Base-by-base conservation (phyloP, 2,888 invertebrate genomes). In the Drosophila mimetica region DNA sequence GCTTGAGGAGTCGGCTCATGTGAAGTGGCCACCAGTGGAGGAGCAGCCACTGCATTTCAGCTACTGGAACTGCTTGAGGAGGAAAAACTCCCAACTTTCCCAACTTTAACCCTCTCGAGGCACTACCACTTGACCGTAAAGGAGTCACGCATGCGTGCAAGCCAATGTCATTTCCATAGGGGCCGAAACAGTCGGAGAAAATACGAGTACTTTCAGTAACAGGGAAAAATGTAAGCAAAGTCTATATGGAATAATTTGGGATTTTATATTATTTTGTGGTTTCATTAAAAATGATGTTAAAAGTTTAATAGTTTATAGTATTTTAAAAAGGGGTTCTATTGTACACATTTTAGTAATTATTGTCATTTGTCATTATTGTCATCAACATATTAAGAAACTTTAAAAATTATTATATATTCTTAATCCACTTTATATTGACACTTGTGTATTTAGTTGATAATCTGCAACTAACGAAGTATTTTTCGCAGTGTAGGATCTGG, bases 61-160 rank as follows among this genome's bases (percentile, higher is more conserved):
- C 57, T 55, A 42, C 63, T 65, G 65, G n/a, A 41, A 51, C 2
- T 22, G 39, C 30, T 41, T 13, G 22, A 47, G 65, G 14, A 16
- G n/a, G 63, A 16, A 25, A 18, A n/a, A 44, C 25, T 25, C 32
- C 41, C 48, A 9, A 13, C 9, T 16, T 36, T 46, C 25, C 37
- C 46, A 39, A n/a, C n/a, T 44, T 47, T 36, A 50, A 34, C 34
- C 32, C 34, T 30, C 60, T 30, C 18, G 44, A 55, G 55, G 47
- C 53, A 48, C n/a, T 66, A 60, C 67, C 77, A 83, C 79, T 79
- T 86, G 86, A 83, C 86, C 79, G 80, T 74, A 79, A 69, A 74
- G 58, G 41, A 65, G 71, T 65, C 65, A 81, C 87, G 87, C 80
- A 84, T 84, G 87, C 80, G 85, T 81, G 65, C 57, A 70, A 14